phyloP scores from a whole-genome alignment of 2,113 vertebrate species.

The Myrmophylax atrothorax region DNA sequence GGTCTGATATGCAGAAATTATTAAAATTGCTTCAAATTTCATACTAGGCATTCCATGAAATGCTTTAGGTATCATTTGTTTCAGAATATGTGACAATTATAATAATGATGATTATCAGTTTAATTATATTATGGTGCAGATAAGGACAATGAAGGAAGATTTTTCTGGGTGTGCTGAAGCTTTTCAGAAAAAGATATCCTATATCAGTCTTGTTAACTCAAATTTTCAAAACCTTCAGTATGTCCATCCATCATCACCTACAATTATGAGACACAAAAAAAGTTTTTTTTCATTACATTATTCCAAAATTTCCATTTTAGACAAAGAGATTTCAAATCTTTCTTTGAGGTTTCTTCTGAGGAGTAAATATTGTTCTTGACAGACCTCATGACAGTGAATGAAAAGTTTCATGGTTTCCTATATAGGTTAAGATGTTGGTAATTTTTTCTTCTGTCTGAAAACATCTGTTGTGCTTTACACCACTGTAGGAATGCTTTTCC shows the following conservation, averaged over 20 bases:
- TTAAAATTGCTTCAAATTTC: background rate
- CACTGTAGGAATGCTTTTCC: background rate
- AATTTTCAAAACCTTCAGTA: background rate
- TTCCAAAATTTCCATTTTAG: background rate
- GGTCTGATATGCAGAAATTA: background rate
- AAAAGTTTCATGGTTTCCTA: background rate
- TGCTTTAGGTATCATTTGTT: constrained; percentile 30
- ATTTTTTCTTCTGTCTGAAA: background rate
- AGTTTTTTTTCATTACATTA: background rate
- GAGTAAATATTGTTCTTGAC: background rate
- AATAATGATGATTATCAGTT: background rate
- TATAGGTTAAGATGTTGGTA: background rate
- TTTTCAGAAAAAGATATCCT: background rate
- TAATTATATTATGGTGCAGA: constrained; percentile 1
- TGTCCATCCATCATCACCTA: background rate
- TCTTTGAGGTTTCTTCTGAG: background rate
- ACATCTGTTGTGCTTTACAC: background rate
- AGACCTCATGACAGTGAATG: background rate
- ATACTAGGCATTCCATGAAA: background rate
- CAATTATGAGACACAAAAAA: background rate
- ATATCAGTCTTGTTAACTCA: background rate
- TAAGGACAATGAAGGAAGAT: background rate
- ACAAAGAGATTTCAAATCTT: background rate
- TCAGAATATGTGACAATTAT: constrained; percentile 17
- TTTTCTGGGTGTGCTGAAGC: background rate